These are phyloP conservation scores for Formicarius rufipectus DNA, from an alignment of 2,113 vertebrate species.

Conservation along the genomic window DNA sequence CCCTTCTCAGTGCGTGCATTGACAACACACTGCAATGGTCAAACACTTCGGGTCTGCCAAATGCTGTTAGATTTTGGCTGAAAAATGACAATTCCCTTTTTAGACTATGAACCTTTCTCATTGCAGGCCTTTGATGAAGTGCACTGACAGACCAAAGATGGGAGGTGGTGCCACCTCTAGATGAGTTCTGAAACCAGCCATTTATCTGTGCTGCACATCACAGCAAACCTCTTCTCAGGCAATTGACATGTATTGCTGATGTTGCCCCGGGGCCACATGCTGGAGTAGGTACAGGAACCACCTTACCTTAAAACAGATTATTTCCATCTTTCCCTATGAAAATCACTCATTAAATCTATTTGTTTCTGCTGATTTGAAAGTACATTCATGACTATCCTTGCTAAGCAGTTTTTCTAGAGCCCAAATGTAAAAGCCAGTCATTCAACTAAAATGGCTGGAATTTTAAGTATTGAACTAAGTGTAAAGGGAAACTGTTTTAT, in stretches of 20 bases:
- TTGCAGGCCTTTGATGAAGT: neutral
- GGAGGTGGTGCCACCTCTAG: neutral
- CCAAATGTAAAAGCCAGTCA: neutral
- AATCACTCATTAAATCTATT: neutral
- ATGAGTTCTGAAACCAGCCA: neutral
- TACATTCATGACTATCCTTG: neutral
- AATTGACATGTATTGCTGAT: neutral
- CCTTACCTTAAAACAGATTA: neutral
- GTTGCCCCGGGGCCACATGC: neutral
- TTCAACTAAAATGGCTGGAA: neutral
- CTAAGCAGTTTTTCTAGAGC: neutral
- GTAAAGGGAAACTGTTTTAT: neutral
- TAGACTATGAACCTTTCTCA: neutral
- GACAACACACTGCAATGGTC: rapidly evolving
- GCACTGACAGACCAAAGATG: neutral
- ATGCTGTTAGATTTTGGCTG: neutral
- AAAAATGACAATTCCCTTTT: neutral
- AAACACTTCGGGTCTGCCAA: neutral
- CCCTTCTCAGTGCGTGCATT: neutral
- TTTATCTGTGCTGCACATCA: neutral
- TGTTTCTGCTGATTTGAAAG: neutral
- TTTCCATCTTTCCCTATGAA: neutral
- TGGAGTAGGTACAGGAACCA: neutral
- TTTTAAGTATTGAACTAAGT: neutral
- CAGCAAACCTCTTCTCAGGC: neutral